phyloP scores from a whole-genome alignment of 2,797 vertebrate genomes.

The Pangasius mekongensis region DNA sequence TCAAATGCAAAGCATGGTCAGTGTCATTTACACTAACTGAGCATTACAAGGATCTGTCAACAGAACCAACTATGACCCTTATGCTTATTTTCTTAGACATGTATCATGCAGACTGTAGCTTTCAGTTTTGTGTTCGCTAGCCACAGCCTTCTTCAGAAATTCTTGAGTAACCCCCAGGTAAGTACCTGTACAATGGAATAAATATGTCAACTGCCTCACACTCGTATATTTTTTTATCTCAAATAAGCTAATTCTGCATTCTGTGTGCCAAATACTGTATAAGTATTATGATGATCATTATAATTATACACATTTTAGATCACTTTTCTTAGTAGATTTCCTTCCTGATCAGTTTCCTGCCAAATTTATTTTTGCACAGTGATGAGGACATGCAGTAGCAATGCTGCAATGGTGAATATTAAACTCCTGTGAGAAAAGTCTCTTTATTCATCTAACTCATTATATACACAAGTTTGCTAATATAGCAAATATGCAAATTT shows the following conservation, averaged over 20 bases:
- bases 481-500: constrained; percentile 55
- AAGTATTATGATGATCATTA: background rate
- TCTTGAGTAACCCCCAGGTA: background rate
- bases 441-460: constrained; percentile 36
- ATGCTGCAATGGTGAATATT: background rate
- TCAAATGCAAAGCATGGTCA: background rate
- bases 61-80: background rate
- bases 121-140: background rate
- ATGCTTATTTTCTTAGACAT: background rate
- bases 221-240: background rate
- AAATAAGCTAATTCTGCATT: background rate
- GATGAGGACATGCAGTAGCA: background rate
- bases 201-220: background rate
- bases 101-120: background rate
- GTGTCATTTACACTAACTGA: background rate
- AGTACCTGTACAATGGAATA: background rate
- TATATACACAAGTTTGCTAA: constrained; percentile 53
- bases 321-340: background rate
- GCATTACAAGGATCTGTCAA: background rate
- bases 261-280: background rate
- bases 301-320: background rate
- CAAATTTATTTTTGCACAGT: background rate
- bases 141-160: background rate
- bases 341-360: background rate
- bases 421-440: background rate